Conservation (phyloP, 1,140 invertebrate species). For the Zaprionus ornatus region DNA sequence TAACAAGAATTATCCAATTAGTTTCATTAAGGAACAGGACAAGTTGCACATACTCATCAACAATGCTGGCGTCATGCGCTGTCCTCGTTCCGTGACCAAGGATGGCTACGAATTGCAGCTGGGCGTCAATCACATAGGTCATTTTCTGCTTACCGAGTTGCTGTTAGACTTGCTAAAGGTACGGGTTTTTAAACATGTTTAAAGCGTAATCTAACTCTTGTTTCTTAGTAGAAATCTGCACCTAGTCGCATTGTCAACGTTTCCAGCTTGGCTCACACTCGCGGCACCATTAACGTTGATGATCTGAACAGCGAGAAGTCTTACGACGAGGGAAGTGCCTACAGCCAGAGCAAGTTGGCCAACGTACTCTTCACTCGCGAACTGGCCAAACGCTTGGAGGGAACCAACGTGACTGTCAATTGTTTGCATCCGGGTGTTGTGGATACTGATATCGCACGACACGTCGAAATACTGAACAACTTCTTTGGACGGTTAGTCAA, state of each 20-base stretch:
- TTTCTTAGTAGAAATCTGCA: conserved; percentile 85
- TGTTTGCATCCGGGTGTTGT: conserved; percentile 94
- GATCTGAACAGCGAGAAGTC: conserved; percentile 90
- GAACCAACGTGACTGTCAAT: conserved; percentile 91
- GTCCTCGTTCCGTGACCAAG: conserved; percentile 88
- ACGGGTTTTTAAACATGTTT: too few relatives aligned
- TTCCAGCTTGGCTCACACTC: conserved; percentile 89
- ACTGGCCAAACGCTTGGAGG: conserved; percentile 89
- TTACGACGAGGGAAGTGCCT: conserved; percentile 89
- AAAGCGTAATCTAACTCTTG: neutral
- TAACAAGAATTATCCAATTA: conserved; percentile 13
- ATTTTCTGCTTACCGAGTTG: conserved; percentile 95
- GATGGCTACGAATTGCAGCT: conserved; percentile 96
- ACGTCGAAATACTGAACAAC: conserved; percentile 89
- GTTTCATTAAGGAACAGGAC: conserved; percentile 88
- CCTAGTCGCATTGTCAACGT: conserved; percentile 93
- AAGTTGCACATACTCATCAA: conserved; percentile 93
- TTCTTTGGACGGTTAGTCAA: conserved; percentile 82
- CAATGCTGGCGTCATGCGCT: conserved; percentile 95
- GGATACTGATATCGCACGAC: conserved; percentile 91
- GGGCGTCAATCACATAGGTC: conserved; percentile 93
- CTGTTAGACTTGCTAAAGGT: conserved; percentile 91
- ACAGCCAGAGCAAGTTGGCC: conserved; percentile 95
- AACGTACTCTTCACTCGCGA: conserved; percentile 94
- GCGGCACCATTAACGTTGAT: conserved; percentile 89